phyloP scores from a whole-genome alignment of 2,888 invertebrate genomes.

The Hedychridium roseum region DNA sequence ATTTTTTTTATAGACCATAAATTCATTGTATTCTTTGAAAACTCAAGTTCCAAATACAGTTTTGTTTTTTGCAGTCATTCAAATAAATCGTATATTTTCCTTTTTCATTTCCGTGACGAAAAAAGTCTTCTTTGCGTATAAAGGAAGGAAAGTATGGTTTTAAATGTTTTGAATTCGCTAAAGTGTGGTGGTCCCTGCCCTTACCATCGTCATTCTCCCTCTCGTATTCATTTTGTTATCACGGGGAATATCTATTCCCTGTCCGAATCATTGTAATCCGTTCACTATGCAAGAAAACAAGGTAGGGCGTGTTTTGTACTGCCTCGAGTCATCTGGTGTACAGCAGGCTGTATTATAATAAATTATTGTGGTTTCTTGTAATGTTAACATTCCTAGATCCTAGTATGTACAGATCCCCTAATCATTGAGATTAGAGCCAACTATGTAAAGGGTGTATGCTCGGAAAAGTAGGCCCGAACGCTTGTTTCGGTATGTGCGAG shows the following conservation, averaged over 20 bases:
- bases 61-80: too few relatives aligned
- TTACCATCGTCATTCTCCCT: constrained; percentile 52
- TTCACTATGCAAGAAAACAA: constrained; percentile 31
- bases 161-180: constrained; percentile 5
- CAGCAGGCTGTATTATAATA: constrained; percentile 63
- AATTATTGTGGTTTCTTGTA: constrained; percentile 63
- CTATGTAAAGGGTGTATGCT: constrained; percentile 35
- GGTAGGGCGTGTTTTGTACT: constrained; percentile 51
- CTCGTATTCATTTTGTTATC: constrained; percentile 49
- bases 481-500: constrained; percentile 35
- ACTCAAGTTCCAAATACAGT: too few relatives aligned
- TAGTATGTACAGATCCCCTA: constrained; percentile 55
- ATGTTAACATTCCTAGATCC: constrained; percentile 56
- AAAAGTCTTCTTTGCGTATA: neutral
- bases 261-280: constrained; percentile 30
- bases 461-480: too few relatives aligned
- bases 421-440: constrained; percentile 50
- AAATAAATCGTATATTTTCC: too few relatives aligned
- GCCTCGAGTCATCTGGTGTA: constrained; percentile 60
- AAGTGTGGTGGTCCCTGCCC: constrained; percentile 50
- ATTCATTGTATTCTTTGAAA: too few relatives aligned
- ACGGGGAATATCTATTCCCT: constrained; percentile 34
- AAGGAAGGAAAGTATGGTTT: constrained; percentile 5
- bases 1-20: too few relatives aligned
- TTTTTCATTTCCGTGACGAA: neutral